Conservation (phyloP, 2,888 invertebrate species). For the Therioaphis trifolii region DNA sequence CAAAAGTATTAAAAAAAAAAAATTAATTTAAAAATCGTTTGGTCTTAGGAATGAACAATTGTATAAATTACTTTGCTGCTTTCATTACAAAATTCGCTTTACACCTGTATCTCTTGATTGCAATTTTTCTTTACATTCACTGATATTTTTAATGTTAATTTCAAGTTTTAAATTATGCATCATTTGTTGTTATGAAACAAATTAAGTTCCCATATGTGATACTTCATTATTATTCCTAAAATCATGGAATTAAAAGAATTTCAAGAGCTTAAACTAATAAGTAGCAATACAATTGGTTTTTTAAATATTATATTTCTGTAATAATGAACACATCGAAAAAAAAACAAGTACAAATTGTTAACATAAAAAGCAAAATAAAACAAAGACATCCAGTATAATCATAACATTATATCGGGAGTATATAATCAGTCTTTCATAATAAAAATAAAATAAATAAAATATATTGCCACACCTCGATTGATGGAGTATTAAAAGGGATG, state of each 20-base stretch:
- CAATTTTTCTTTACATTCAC: no score
- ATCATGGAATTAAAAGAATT: not conserved
- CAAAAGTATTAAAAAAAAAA: no score
- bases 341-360: slow-evolving; percentile 53
- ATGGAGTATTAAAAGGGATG: not conserved
- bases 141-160: no score
- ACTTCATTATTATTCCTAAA: not conserved
- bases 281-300: not conserved
- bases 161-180: no score
- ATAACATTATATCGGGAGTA: slow-evolving; percentile 43
- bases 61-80: no score
- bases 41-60: no score
- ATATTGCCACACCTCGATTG: slow-evolving; percentile 19
- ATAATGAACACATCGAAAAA: slow-evolving; percentile 43
- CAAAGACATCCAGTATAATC: slow-evolving; percentile 37
- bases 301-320: slow-evolving; percentile 51
- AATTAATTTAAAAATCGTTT: no score
- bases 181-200: no score
- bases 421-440: slow-evolving; percentile 59
- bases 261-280: not conserved
- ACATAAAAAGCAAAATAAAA: slow-evolving; percentile 45
- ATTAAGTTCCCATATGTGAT: no score
- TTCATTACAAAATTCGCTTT: no score
- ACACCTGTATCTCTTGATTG: no score
- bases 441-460: slow-evolving; percentile 52